Conservation (phyloP, 2,797 vertebrate genomes). For the Acanthurus tractus region DNA sequence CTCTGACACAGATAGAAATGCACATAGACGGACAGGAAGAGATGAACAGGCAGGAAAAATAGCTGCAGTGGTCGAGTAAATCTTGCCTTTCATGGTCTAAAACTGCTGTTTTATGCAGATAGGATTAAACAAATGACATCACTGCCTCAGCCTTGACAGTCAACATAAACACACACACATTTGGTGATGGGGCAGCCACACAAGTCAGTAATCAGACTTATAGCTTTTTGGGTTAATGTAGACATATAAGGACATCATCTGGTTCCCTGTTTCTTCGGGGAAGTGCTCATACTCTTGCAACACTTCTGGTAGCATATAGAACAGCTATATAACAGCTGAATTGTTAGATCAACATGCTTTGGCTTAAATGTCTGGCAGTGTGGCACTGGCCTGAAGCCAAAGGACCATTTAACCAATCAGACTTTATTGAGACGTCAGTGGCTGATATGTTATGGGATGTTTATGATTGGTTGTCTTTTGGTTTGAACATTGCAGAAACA, state of each 20-base stretch:
- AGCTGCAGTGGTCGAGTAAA: constrained; percentile 26
- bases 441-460: too few relatives aligned
- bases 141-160: constrained; percentile 33
- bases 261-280: constrained; percentile 28
- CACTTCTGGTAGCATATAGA: too few relatives aligned
- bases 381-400: too few relatives aligned
- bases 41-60: constrained; percentile 35
- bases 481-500: too few relatives aligned
- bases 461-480: too few relatives aligned
- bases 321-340: too few relatives aligned
- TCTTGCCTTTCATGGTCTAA: constrained; percentile 61
- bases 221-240: constrained; percentile 8
- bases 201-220: constrained; percentile 35
- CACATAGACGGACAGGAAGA: constrained; percentile 30
- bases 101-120: constrained; percentile 51
- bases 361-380: too few relatives aligned
- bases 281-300: neutral
- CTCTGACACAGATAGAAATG: constrained; percentile 26
- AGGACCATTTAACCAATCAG: too few relatives aligned
- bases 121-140: constrained; percentile 70
- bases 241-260: constrained; percentile 54
- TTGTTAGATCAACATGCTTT: too few relatives aligned
- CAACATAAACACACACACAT: constrained; percentile 39
- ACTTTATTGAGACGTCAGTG: too few relatives aligned
- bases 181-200: constrained; percentile 32